These are phyloP conservation scores for Boleophthalmus pectinirostris DNA, from an alignment of 2,113 vertebrate species.

Conservation along the genomic window DNA sequence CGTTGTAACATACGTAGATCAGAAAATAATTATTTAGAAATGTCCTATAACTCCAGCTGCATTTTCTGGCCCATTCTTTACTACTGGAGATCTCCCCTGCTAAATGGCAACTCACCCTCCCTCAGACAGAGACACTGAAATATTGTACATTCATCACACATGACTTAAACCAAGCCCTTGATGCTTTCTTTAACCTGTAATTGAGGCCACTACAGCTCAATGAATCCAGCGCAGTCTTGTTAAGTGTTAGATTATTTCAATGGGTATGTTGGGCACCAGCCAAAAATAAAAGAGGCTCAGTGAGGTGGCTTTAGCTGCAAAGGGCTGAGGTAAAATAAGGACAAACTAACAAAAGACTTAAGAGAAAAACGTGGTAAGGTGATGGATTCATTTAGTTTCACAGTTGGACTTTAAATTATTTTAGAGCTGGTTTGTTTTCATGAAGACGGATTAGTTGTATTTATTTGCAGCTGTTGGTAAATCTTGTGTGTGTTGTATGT, in stretches of 20 bases:
- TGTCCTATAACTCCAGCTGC: not conserved
- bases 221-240: slow-evolving; percentile 1
- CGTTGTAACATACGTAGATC: no score
- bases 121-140: slow-evolving; percentile 4
- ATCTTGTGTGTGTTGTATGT: not conserved
- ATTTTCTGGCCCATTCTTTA: slow-evolving; percentile 2
- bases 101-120: not conserved
- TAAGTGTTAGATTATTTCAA: not conserved
- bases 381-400: not conserved
- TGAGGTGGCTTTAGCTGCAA: slow-evolving; percentile 48
- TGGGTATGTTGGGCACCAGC: slow-evolving; percentile 4
- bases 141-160: not conserved
- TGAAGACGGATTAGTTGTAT: not conserved
- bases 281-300: slow-evolving; percentile 50
- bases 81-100: slow-evolving; percentile 11
- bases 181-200: slow-evolving; percentile 1
- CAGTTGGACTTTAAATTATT: not conserved
- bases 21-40: not conserved
- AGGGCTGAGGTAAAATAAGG: slow-evolving; percentile 16
- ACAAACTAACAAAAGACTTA: not conserved
- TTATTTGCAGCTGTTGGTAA: not conserved
- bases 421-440: not conserved
- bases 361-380: not conserved
- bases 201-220: slow-evolving; percentile 10
- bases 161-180: slow-evolving; percentile 1